Conservation (phyloP, 2,888 invertebrate species). For the Philopedon plagiatum region DNA sequence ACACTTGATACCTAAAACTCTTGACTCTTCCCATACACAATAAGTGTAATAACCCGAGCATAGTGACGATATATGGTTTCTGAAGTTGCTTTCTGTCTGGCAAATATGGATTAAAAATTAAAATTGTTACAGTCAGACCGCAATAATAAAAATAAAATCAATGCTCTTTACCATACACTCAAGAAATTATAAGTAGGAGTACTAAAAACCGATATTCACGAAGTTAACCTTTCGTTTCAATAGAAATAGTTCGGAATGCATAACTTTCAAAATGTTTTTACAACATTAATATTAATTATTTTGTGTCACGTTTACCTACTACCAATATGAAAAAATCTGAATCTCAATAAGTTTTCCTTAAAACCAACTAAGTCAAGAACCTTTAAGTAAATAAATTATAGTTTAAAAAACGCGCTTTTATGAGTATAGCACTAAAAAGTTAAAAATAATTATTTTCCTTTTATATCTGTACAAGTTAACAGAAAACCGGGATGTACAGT, state of each 20-base stretch:
- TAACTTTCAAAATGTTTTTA: not conserved
- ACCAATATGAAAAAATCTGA: no score
- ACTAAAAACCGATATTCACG: conserved; percentile 5
- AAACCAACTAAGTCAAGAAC: no score
- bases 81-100: conserved; percentile 9
- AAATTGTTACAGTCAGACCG: not conserved
- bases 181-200: conserved; percentile 8
- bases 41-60: conserved; percentile 7
- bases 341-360: no score
- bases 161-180: not conserved
- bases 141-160: not conserved
- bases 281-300: not conserved
- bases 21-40: not conserved
- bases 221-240: conserved; percentile 9
- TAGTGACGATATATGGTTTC: conserved; percentile 4
- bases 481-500: no score
- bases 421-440: no score
- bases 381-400: no score
- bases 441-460: no score
- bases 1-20: not conserved
- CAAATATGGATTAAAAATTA: not conserved
- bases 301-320: not conserved
- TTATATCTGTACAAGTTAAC: no score
- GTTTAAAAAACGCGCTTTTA: no score
- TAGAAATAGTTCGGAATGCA: not conserved